Conservation (phyloP, 1,140 invertebrate species). For the Lycorma delicatula region DNA sequence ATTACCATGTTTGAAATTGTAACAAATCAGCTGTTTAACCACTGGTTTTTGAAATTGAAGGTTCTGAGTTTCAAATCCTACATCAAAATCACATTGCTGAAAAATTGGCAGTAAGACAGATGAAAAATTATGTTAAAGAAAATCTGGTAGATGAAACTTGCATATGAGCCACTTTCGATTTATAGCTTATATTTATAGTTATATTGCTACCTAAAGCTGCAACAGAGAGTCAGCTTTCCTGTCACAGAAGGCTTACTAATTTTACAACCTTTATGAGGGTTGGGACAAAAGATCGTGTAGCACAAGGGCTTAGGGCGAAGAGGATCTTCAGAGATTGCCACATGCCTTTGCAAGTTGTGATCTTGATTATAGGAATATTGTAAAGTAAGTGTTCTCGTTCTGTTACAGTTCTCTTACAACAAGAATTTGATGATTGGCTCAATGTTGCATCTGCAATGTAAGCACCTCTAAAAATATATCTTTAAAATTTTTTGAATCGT, state of each 20-base stretch:
- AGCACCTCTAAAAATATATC: slow-evolving; percentile 1
- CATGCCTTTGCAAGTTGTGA: not conserved
- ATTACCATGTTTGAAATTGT: no score
- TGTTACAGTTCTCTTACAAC: not conserved
- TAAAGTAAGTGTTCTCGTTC: not conserved
- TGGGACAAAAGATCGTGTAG: slow-evolving; percentile 10
- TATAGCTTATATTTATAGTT: no score
- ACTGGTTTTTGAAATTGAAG: no score
- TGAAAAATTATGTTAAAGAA: not conserved
- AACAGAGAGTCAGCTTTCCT: slow-evolving; percentile 4
- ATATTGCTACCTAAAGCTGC: slow-evolving; percentile 6
- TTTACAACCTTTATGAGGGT: not conserved
- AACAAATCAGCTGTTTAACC: no score
- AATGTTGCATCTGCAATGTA: slow-evolving; percentile 8
- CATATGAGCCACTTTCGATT: not conserved
- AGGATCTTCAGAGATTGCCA: slow-evolving; percentile 7
- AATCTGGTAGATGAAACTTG: no score
- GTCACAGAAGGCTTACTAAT: slow-evolving; percentile 7
- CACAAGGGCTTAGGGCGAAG: slow-evolving; percentile 2
- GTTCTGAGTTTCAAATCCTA: not conserved
- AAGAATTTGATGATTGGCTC: slow-evolving; percentile 6
- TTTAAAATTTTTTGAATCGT: slow-evolving; percentile 11
- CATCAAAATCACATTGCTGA: slow-evolving; percentile 1
- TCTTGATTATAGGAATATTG: not conserved
- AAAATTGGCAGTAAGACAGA: not conserved